Conservation (phyloP, 2,113 vertebrate species). For the Oostethus manadensis region DNA sequence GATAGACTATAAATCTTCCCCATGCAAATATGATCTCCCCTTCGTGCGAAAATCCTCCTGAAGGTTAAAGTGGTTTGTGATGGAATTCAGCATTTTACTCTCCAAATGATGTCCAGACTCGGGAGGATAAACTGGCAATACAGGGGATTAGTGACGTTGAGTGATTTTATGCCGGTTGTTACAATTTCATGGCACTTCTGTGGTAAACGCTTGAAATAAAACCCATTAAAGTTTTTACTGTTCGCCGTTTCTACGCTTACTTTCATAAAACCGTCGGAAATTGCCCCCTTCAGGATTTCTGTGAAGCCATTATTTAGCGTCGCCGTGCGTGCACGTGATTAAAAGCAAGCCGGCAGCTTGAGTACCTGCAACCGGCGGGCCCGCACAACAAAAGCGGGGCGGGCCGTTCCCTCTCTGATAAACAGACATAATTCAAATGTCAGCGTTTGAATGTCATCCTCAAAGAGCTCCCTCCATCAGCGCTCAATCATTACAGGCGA, state of each 20-base stretch:
- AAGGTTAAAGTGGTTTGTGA: conserved; percentile 72
- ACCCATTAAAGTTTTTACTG: conserved; percentile 65
- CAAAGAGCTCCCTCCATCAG: conserved; percentile 97
- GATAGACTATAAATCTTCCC: conserved; percentile 77
- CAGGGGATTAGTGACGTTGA: conserved; percentile 57
- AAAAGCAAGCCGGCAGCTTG: conserved; percentile 45
- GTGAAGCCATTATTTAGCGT: conserved; percentile 33
- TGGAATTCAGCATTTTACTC: conserved; percentile 53
- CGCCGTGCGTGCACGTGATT: conserved; percentile 21
- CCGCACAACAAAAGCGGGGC: conserved; percentile 64
- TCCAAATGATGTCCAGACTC: conserved; percentile 32
- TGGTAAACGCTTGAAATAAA: conserved; percentile 62
- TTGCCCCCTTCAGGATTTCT: conserved; percentile 54
- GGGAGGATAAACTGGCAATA: conserved; percentile 48
- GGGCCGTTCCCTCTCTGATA: conserved; percentile 80
- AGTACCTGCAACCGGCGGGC: conserved; percentile 53
- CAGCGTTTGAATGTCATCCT: conserved; percentile 99
- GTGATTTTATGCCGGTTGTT: conserved; percentile 63
- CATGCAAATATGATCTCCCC: conserved; percentile 67
- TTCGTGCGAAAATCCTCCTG: conserved; percentile 66
- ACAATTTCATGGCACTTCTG: conserved; percentile 62
- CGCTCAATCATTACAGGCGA: conserved; percentile 85
- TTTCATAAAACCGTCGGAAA: conserved; percentile 54
- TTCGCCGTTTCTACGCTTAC: conserved; percentile 43
- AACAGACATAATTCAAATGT: conserved; percentile 99